A percentile compares a stretch with the other conserved stretches of the same genome.
phyloP scores from a whole-genome alignment of 2,113 vertebrate genomes.

The Lepisosteus oculatus region DNA sequence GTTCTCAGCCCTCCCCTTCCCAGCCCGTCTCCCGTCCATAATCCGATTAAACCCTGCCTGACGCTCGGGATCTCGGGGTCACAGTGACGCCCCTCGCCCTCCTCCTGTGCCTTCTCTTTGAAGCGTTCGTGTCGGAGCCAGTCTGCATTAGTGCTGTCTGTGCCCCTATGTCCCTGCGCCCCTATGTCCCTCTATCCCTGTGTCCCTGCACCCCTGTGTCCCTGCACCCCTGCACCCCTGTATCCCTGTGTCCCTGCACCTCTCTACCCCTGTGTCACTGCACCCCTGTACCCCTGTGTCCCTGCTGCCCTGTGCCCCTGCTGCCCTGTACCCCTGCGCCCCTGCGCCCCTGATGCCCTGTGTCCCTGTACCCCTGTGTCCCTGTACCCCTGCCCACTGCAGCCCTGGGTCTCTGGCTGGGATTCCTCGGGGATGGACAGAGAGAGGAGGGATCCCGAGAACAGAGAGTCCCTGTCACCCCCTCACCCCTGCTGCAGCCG shows the following conservation, averaged over 20 bases:
- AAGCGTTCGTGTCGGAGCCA: constrained; percentile 65
- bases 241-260: too few relatives aligned
- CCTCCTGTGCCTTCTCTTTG: constrained; percentile 52
- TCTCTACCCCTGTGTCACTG: too few relatives aligned
- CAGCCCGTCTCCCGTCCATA: constrained; percentile 61
- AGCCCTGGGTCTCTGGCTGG: too few relatives aligned
- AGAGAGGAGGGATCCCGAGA: too few relatives aligned
- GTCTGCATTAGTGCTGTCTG: constrained; percentile 69
- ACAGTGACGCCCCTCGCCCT: constrained; percentile 41
- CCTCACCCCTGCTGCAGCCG: too few relatives aligned
- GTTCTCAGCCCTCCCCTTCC: constrained; percentile 57
- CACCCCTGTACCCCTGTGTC: too few relatives aligned
- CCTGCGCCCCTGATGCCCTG: too few relatives aligned
- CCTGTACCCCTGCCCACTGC: too few relatives aligned
- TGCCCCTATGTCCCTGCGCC: constrained; percentile 13
- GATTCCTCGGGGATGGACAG: too few relatives aligned
- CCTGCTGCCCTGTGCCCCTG: not conserved
- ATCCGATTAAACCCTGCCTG: constrained; percentile 73
- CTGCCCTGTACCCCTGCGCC: not conserved
- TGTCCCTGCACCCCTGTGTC: not conserved
- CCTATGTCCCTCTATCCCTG: not conserved
- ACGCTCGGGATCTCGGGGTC: constrained; percentile 65
- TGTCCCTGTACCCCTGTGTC: too few relatives aligned
- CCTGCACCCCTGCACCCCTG: too few relatives aligned
- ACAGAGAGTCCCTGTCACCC: too few relatives aligned